Evolutionary conservation across 37 sponge, comb jelly and placozoan species (phyloP).

Genomic region (Agelas oroides): DNA sequence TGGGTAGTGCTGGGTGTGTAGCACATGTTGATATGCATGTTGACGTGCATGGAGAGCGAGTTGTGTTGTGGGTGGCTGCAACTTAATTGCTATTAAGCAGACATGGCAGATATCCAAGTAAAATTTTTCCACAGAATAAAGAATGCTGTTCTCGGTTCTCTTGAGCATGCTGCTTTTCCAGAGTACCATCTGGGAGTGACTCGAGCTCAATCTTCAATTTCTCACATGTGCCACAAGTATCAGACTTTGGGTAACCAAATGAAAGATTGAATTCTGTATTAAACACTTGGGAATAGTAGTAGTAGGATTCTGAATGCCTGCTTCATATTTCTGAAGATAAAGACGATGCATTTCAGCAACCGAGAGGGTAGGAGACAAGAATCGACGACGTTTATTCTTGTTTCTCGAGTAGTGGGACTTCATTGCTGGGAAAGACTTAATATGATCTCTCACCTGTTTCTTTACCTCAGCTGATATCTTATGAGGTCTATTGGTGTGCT

Average conservation of each 20-base stretch:
- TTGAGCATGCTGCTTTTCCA: too few relatives aligned
- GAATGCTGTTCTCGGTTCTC: too few relatives aligned
- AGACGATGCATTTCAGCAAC: constrained; percentile 26
- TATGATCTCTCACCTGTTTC: constrained; percentile 1
- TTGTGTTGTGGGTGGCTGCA: too few relatives aligned
- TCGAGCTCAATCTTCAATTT: too few relatives aligned
- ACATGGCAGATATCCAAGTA: too few relatives aligned
- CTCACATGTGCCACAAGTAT: constrained; percentile 12
- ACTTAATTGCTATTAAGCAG: too few relatives aligned
- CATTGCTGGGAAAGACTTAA: not conserved
- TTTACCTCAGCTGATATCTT: too few relatives aligned
- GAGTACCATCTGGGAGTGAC: too few relatives aligned
- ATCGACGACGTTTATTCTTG: constrained; percentile 1
- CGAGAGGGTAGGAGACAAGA: not conserved
- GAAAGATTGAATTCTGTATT: constrained; percentile 7
- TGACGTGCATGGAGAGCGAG: too few relatives aligned
- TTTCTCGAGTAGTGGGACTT: constrained; percentile 20
- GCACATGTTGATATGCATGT: too few relatives aligned
- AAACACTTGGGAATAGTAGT: constrained; percentile 10
- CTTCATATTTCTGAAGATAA: not conserved
- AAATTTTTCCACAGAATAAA: too few relatives aligned
- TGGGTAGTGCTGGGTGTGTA: too few relatives aligned
- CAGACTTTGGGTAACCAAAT: constrained; percentile 2
- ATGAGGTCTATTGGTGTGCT: not conserved
- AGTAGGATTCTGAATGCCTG: not conserved